Evolutionary conservation across 2,888 invertebrate genomes (phyloP).

Genomic region (Morpho achilles): DNA sequence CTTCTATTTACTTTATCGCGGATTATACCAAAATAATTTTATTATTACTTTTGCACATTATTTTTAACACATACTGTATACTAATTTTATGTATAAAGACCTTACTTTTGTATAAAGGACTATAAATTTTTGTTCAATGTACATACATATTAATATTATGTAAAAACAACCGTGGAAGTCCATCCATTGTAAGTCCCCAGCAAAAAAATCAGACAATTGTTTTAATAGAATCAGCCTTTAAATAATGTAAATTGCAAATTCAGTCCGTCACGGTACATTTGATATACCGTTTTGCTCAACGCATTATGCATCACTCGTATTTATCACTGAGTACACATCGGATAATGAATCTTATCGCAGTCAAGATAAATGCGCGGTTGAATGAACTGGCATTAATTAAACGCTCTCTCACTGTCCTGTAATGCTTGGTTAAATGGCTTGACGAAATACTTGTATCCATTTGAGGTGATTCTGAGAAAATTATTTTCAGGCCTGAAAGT

Average conservation of each 20-base stretch:
- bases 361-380: constrained; percentile 30
- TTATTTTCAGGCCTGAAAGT: constrained; percentile 38
- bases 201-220: no score
- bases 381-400: constrained; percentile 60
- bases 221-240: constrained; percentile 6
- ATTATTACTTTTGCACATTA: no score
- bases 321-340: constrained; percentile 15
- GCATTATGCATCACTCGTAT: constrained; percentile 43
- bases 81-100: no score
- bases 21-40: no score
- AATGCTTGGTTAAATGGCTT: constrained; percentile 66
- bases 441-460: constrained; percentile 50
- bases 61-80: no score
- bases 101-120: no score
- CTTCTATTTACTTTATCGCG: no score
- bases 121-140: no score
- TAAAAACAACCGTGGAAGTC: no score
- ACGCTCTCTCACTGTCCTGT: constrained; percentile 61
- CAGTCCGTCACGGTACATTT: constrained; percentile 53
- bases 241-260: constrained; percentile 61
- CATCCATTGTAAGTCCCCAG: no score
- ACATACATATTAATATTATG: no score
- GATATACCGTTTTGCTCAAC: constrained; percentile 50
- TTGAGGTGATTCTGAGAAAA: constrained; percentile 47
- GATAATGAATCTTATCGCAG: constrained; percentile 34